These are phyloP conservation scores for Euura lappo DNA, from an alignment of 1,140 invertebrate genomes.

Conservation along the genomic window DNA sequence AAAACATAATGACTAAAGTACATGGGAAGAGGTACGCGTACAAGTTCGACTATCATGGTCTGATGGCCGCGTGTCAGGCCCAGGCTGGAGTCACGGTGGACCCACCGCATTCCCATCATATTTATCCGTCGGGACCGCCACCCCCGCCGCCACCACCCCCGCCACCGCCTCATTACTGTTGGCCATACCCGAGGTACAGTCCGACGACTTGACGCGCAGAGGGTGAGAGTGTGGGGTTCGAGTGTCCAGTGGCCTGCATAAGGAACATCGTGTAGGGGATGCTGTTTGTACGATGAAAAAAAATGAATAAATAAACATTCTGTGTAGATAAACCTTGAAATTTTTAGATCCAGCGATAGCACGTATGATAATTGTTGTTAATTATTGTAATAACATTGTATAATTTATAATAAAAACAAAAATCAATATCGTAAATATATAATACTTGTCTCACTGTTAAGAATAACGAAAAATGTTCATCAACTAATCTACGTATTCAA, in stretches of 20 bases:
- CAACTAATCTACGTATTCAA: too few species aligned
- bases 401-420: not conserved
- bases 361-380: not conserved
- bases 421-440: not conserved
- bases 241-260: too few species aligned
- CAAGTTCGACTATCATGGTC: conserved; percentile 89
- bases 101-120: conserved; percentile 31
- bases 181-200: conserved; percentile 50
- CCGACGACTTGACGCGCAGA: conserved; percentile 34
- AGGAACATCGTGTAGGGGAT: too few species aligned
- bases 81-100: conserved; percentile 62
- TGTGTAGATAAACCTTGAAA: conserved; percentile 6
- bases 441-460: too few species aligned
- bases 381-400: conserved; percentile 6
- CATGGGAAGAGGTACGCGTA: conserved; percentile 92
- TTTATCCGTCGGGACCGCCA: conserved; percentile 33
- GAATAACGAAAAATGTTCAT: too few species aligned
- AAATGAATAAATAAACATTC: not conserved
- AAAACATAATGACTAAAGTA: conserved; percentile 96
- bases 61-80: conserved; percentile 84
- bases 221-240: too few species aligned
- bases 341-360: not conserved
- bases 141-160: conserved; percentile 32
- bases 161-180: conserved; percentile 41
- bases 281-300: not conserved